Evolutionary conservation across 2,113 vertebrate genomes (phyloP), one percentile per base, ranked within the genome.

Genomic region (Odocoileus hemionus): DNA sequence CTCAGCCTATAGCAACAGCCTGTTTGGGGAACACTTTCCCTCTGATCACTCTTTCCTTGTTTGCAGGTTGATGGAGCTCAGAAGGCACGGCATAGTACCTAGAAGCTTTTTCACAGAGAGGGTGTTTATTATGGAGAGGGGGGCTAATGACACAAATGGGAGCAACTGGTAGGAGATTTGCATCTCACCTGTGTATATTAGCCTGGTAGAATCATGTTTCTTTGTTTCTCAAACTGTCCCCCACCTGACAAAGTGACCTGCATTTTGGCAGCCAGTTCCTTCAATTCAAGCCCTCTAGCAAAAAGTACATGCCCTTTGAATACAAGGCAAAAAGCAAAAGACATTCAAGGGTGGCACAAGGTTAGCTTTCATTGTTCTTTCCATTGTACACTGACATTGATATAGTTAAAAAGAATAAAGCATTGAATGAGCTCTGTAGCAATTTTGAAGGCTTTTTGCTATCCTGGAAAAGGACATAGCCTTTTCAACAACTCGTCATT

Each of bases 181-280:
- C 96, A 89, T 96, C 78, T 96, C 94, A 95, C 94, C 96, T 96
- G 82, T 43, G 47, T 78, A 11, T 45, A 74, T 95, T 89, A 94
- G 39, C 55, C 86, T 84, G 36, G 43, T n/a, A 93, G 39, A 96
- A 85, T 80, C 96, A 60, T 39, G 57, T 79, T 96, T 93, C 78
- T 26, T 11, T 58, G 26, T 96, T 94, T 89, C 91, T 95, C 86
- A 93, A 28, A 83, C 86, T 89, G 55, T 76, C 91, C 70, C 84
- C 3, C 9, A 17, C 26, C 43, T 91, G 83, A 96, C 93, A 98
- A 94, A 97, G 83, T 95, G 97, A 96, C 96, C 96, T 96, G 54
- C 16, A 52, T 94, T 92, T 88, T 97, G 95, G 39, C 94, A 96
- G 89, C 50, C 50, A 2, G 70, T 76, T 97, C 52, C 79, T 97